Evolutionary conservation across 2,888 invertebrate species (phyloP).

Genomic region (Heteropelma amictum): DNA sequence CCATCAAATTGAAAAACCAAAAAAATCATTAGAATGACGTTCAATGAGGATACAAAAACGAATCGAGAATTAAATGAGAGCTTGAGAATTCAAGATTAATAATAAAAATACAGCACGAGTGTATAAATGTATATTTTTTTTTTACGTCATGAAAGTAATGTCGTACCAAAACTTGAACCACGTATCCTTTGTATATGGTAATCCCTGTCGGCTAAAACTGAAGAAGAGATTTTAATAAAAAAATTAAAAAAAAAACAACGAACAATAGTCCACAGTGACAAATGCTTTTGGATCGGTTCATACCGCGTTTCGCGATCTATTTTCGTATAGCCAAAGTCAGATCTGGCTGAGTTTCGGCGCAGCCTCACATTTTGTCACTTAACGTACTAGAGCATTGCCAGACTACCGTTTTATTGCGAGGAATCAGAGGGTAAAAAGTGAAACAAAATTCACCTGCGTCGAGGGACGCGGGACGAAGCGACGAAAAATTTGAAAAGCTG

Average conservation of each 20-base stretch:
- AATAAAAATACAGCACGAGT: not conserved
- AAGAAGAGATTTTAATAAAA: conserved; percentile 25
- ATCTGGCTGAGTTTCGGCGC: conserved; percentile 66
- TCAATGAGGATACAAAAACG: not conserved
- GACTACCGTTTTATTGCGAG: not conserved
- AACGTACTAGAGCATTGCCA: conserved; percentile 18
- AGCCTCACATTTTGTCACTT: conserved; percentile 64
- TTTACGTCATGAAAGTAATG: conserved; percentile 41
- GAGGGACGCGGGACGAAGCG: no score
- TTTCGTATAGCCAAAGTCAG: conserved; percentile 71
- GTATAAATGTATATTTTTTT: not conserved
- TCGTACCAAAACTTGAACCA: conserved; percentile 59
- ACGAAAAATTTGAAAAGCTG: no score
- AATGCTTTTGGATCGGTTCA: conserved; percentile 70
- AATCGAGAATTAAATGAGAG: not conserved
- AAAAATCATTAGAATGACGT: not conserved
- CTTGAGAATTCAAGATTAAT: no score
- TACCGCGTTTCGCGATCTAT: conserved; percentile 72
- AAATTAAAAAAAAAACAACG: not conserved
- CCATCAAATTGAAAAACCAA: no score
- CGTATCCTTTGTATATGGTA: conserved; percentile 63
- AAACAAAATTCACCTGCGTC: no score
- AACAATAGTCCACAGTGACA: conserved; percentile 51
- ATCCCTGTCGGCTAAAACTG: conserved; percentile 59
- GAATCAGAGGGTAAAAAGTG: no score